These are phyloP conservation scores for Margaritifera margaritifera DNA, from an alignment of 2,888 invertebrate genomes.

Conservation along the genomic window DNA sequence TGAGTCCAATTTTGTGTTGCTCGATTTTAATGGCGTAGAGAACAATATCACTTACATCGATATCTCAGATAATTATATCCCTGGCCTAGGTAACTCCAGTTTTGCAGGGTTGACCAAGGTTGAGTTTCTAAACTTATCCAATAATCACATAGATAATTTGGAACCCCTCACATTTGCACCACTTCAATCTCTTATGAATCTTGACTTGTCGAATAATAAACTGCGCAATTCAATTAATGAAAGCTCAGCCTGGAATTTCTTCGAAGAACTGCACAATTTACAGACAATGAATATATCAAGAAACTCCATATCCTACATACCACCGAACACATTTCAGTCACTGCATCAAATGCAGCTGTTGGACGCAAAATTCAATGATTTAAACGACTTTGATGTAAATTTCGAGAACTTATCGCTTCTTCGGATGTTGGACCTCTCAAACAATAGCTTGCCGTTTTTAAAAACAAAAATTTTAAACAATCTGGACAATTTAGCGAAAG, in stretches of 20 bases:
- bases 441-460: slow-evolving; percentile 21
- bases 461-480: not conserved
- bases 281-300: slow-evolving; percentile 13
- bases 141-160: slow-evolving; percentile 26
- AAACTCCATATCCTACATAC: slow-evolving; percentile 18
- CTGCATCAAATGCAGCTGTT: slow-evolving; percentile 6
- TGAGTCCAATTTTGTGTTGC: slow-evolving; percentile 5
- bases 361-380: slow-evolving; percentile 20
- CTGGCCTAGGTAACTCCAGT: slow-evolving; percentile 3
- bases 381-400: slow-evolving; percentile 15
- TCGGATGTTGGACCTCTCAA: slow-evolving; percentile 16
- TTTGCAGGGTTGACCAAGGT: slow-evolving; percentile 19
- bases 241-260: slow-evolving; percentile 8
- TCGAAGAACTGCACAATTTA: slow-evolving; percentile 11
- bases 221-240: slow-evolving; percentile 12
- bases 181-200: slow-evolving; percentile 7
- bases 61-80: slow-evolving; percentile 26
- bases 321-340: slow-evolving; percentile 10
- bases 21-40: slow-evolving; percentile 16
- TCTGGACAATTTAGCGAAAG: slow-evolving; percentile 11
- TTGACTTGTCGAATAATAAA: slow-evolving; percentile 28
- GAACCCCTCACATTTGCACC: slow-evolving; percentile 14
- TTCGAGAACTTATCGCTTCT: slow-evolving; percentile 5
- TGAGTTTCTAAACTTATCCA: slow-evolving; percentile 20
- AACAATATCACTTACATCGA: slow-evolving; percentile 29